Percentiles rank a stretch among this genome's conserved stretches.
Conservation (phyloP, 2,888 invertebrate genomes). For the Drosophila nr. perissopoda region DNA sequence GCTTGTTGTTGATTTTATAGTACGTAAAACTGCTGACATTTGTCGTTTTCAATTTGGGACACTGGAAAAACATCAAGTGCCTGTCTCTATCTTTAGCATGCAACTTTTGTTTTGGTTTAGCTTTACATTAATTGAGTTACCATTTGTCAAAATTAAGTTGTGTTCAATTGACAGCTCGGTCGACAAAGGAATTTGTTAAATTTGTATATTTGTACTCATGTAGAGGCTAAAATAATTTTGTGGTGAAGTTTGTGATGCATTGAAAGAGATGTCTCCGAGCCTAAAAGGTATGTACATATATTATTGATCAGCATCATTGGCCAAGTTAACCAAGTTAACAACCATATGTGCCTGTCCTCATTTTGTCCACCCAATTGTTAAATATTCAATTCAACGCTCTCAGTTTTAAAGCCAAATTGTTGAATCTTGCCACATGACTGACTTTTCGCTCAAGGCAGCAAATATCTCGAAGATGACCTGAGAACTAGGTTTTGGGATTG, state of each 20-base stretch:
- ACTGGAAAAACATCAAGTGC: conserved; percentile 30
- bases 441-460: too few species aligned
- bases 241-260: background rate
- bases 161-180: conserved; percentile 60
- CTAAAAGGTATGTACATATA: background rate
- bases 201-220: background rate
- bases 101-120: conserved; percentile 1
- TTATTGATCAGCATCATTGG: background rate
- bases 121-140: conserved; percentile 65
- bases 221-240: background rate
- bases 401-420: background rate
- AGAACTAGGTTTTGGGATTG: too few species aligned
- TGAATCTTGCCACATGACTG: background rate
- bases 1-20: conserved; percentile 44
- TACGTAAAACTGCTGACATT: conserved; percentile 75
- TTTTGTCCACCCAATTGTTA: background rate
- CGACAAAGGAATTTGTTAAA: conserved; percentile 18
- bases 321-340: background rate
- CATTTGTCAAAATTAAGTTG: conserved; percentile 61
- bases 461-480: too few species aligned
- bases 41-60: conserved; percentile 72
- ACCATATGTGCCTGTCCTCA: background rate
- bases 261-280: background rate
- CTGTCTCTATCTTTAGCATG: background rate
- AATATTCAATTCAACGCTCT: too few species aligned